Conservation (phyloP, 2,888 invertebrate species). For the Diarsia rubi region DNA sequence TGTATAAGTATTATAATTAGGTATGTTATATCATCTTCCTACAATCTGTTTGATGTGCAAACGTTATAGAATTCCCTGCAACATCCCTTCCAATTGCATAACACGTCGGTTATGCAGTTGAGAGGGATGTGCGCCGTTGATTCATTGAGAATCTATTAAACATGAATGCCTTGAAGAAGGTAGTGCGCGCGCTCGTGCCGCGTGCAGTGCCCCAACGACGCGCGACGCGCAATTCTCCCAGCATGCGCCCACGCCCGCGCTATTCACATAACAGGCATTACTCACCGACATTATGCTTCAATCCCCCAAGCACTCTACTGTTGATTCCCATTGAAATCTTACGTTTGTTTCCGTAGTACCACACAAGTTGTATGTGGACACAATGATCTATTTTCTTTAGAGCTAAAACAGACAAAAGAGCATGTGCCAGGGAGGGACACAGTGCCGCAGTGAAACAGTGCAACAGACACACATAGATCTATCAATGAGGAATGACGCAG, state of each 20-base stretch:
- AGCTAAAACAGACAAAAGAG: background rate
- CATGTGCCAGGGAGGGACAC: background rate
- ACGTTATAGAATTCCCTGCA: background rate
- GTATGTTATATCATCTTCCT: background rate
- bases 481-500: conserved; percentile 16
- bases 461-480: background rate
- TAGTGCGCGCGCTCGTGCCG: background rate
- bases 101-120: background rate
- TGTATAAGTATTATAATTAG: background rate
- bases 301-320: background rate
- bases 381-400: background rate
- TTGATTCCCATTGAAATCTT: background rate
- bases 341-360: background rate
- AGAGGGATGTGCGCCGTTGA: background rate
- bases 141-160: background rate
- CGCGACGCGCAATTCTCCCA: background rate
- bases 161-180: background rate
- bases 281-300: background rate
- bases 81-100: too few relatives aligned
- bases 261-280: background rate
- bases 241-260: too few relatives aligned
- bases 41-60: background rate
- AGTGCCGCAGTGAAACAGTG: background rate
- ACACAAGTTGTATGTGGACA: background rate
- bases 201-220: background rate